phyloP scores from a whole-genome alignment of 2,113 vertebrate genomes.

The Hassar affinis region DNA sequence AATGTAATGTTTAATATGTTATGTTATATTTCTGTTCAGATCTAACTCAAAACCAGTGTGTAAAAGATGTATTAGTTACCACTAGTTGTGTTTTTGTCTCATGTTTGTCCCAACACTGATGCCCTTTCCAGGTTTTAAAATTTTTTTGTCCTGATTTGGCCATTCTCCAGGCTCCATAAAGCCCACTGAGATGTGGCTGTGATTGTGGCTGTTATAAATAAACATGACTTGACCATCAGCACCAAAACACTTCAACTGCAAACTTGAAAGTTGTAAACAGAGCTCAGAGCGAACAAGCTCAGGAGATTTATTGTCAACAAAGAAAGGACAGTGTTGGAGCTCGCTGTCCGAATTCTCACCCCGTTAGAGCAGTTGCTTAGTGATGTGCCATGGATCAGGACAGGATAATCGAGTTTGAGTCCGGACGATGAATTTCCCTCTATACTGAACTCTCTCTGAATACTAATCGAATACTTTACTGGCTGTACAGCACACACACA shows the following conservation, averaged over 20 bases:
- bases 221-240: constrained; percentile 1
- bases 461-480: constrained; percentile 64
- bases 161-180: not conserved
- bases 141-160: not conserved
- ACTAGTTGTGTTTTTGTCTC: not conserved
- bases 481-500: not conserved
- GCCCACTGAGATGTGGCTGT: not conserved
- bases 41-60: not conserved
- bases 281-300: not conserved
- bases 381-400: constrained; percentile 59
- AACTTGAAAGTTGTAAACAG: constrained; percentile 7
- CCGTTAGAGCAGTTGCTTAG: constrained; percentile 66
- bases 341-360: constrained; percentile 64
- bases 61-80: not conserved
- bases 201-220: not conserved
- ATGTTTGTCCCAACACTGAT: not conserved
- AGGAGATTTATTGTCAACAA: not conserved
- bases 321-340: not conserved
- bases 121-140: not conserved
- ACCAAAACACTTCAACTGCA: not conserved
- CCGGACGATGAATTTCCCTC: constrained; percentile 40
- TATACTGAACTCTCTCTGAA: constrained; percentile 56
- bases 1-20: not conserved
- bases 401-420: constrained; percentile 20
- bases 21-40: not conserved